Percentiles rank a stretch among this genome's conserved stretches.
phyloP scores from a whole-genome alignment of 2,888 invertebrate genomes.

The Caenorhabditis sinica region DNA sequence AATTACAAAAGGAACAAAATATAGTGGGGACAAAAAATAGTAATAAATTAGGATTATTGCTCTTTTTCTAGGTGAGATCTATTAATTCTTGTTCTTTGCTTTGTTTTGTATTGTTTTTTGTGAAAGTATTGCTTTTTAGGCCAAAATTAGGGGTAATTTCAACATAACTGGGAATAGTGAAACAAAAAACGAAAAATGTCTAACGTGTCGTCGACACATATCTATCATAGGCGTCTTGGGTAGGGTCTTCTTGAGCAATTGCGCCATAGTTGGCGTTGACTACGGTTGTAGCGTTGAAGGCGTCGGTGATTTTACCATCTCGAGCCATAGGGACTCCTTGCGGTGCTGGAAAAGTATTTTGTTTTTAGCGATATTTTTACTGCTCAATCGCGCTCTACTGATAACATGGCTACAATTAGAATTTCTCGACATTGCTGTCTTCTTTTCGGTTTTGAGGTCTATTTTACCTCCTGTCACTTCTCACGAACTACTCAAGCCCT shows the following conservation, averaged over 20 bases:
- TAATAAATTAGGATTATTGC: constrained; percentile 38
- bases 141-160: background rate
- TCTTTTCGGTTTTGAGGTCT: no score
- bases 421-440: no score
- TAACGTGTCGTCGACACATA: constrained; percentile 78
- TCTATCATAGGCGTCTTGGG: constrained; percentile 82
- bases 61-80: constrained; percentile 48
- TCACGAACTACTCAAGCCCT: no score
- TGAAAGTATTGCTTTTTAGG: constrained; percentile 15
- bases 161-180: no score
- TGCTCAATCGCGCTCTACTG: no score
- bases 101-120: constrained; percentile 11
- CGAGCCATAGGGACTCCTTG: constrained; percentile 82
- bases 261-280: constrained; percentile 82
- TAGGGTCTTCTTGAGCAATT: constrained; percentile 77
- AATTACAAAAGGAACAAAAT: constrained; percentile 6
- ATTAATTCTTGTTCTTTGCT: constrained; percentile 5
- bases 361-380: no score
- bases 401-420: no score
- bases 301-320: constrained; percentile 80
- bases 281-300: constrained; percentile 79
- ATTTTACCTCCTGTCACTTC: no score
- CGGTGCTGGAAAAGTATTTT: constrained; percentile 82
- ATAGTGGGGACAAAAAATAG: constrained; percentile 9
- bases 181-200: background rate